Evolutionary conservation across 2,888 invertebrate genomes (phyloP).

Genomic region (Carpatolechia fugitivella): DNA sequence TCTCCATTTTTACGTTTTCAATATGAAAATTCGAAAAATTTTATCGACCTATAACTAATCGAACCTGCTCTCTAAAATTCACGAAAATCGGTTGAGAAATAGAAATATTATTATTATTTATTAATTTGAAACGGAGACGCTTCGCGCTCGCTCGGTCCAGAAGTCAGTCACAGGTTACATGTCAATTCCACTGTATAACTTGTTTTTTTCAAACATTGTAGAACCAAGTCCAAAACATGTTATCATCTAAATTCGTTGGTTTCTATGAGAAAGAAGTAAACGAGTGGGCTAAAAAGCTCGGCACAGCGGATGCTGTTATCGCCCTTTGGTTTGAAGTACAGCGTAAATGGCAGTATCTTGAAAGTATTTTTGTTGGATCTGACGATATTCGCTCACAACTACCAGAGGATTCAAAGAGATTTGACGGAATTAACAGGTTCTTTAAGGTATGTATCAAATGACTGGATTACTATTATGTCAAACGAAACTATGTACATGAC

Average conservation of each 20-base stretch:
- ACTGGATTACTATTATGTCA: neutral
- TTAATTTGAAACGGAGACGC: too few species aligned
- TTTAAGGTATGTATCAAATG: conserved; percentile 81
- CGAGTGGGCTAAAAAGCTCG: conserved; percentile 92
- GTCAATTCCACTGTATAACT: too few species aligned
- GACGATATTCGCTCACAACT: conserved; percentile 95
- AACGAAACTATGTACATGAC: neutral
- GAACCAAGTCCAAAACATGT: conserved; percentile 93
- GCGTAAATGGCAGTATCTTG: conserved; percentile 95
- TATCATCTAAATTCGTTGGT: conserved; percentile 94
- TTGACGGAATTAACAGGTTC: conserved; percentile 90
- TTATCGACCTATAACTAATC: too few species aligned
- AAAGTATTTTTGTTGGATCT: conserved; percentile 97
- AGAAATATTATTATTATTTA: too few species aligned
- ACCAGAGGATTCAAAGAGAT: conserved; percentile 93
- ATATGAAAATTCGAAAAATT: too few species aligned
- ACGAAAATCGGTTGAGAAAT: too few species aligned
- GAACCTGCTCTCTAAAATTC: too few species aligned
- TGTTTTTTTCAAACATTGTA: conserved; percentile 26
- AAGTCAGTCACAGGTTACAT: too few species aligned
- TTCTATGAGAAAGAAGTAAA: conserved; percentile 92
- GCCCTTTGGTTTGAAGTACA: conserved; percentile 93
- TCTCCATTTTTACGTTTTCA: too few species aligned
- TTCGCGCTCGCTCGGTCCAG: too few species aligned
- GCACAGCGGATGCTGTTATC: conserved; percentile 93